Percentiles rank a stretch among this genome's conserved stretches.
Conservation (phyloP, 2,888 invertebrate species). For the Campopleginae sp. region DNA sequence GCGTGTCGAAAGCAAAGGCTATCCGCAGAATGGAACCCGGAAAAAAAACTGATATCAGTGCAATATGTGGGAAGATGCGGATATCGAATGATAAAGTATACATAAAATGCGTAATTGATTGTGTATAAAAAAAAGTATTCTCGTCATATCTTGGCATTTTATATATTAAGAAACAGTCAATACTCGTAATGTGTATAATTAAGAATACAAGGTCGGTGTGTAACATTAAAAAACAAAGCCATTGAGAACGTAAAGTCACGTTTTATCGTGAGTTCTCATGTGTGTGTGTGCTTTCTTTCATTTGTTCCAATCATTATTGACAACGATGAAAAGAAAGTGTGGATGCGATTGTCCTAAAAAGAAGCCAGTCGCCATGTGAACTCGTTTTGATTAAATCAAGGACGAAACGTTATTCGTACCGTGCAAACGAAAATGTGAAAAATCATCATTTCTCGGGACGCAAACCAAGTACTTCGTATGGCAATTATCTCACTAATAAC, state of each 20-base stretch:
- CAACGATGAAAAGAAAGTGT: neutral
- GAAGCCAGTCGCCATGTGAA: neutral
- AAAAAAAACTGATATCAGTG: slow-evolving; percentile 53
- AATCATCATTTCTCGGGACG: slow-evolving; percentile 8
- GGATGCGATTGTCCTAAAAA: neutral
- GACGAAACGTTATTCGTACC: too few species aligned
- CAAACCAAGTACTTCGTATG: slow-evolving; percentile 27
- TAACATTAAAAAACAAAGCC: neutral
- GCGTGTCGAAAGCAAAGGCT: slow-evolving; percentile 19
- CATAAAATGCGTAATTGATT: slow-evolving; percentile 45
- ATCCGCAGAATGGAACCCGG: slow-evolving; percentile 24
- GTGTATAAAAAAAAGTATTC: slow-evolving; percentile 43
- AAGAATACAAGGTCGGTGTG: slow-evolving; percentile 27
- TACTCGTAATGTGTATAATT: slow-evolving; percentile 59
- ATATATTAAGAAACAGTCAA: slow-evolving; percentile 42
- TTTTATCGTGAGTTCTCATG: neutral
- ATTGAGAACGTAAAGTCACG: neutral
- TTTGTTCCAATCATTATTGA: neutral
- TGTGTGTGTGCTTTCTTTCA: neutral
- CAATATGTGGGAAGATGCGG: slow-evolving; percentile 51
- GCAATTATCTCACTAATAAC: slow-evolving; percentile 23
- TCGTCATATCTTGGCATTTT: slow-evolving; percentile 52
- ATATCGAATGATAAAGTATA: slow-evolving; percentile 16
- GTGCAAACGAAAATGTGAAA: too few species aligned
- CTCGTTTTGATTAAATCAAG: neutral